Conservation (phyloP, 2,113 vertebrate genomes). For the Pterocles burchelli region DNA sequence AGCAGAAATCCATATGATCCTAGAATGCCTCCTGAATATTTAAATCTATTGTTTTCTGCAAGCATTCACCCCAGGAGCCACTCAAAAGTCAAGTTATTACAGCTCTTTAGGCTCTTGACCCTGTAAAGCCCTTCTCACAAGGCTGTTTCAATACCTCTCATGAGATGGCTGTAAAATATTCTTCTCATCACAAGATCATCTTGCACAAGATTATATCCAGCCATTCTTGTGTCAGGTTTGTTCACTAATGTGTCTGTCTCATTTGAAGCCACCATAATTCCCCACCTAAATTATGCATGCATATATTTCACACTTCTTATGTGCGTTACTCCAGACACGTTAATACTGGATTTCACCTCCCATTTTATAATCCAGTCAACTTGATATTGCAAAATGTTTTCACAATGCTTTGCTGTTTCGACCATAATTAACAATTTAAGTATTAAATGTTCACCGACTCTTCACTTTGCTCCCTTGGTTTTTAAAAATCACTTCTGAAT, state of each 20-base stretch:
- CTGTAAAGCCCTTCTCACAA: not conserved
- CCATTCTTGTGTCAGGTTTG: not conserved
- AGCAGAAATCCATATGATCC: not conserved
- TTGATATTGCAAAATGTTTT: not conserved
- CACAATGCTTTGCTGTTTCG: not conserved
- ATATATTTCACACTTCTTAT: not conserved
- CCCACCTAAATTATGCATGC: not conserved
- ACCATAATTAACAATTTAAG: not conserved
- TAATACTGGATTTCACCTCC: not conserved
- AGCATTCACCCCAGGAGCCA: not conserved
- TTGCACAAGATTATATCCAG: not conserved
- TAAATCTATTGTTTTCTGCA: not conserved
- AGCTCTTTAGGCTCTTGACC: not conserved
- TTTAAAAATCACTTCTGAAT: not conserved
- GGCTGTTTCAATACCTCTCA: not conserved
- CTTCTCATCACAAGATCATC: not conserved
- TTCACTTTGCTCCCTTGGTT: not conserved
- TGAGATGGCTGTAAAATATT: not conserved
- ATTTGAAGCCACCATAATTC: not conserved
- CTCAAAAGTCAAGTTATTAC: not conserved
- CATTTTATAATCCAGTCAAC: not conserved
- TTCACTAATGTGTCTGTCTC: not conserved
- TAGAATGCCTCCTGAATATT: not conserved
- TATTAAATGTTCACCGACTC: not conserved
- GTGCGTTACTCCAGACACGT: not conserved